Evolutionary conservation across 2,797 vertebrate genomes (phyloP).

Genomic region (Geotrypetes seraphini): DNA sequence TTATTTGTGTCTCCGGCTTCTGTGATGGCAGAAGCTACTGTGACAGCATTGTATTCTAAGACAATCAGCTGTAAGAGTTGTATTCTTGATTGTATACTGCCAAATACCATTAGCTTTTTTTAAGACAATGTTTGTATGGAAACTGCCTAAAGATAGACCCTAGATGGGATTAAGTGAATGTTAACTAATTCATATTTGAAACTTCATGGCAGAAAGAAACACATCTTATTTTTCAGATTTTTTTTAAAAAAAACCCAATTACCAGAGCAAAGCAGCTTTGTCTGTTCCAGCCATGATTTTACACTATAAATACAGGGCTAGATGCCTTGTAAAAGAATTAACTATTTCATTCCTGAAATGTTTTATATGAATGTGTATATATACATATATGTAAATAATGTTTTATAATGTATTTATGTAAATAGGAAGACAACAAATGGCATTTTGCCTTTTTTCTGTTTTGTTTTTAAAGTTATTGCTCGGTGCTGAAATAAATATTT

Average conservation of each 20-base stretch:
- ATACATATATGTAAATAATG: conserved; percentile 72
- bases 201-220: conserved; percentile 41
- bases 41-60: too few species aligned
- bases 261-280: conserved; percentile 54
- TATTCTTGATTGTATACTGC: conserved; percentile 7
- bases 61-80: too few species aligned
- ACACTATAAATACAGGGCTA: conserved; percentile 82
- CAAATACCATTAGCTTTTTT: conserved; percentile 21
- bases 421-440: conserved; percentile 61
- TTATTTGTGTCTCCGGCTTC: too few species aligned
- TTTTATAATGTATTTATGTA: conserved; percentile 83
- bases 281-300: conserved; percentile 59
- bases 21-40: too few species aligned
- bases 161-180: conserved; percentile 34
- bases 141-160: conserved; percentile 48
- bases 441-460: conserved; percentile 39
- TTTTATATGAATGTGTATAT: conserved; percentile 62
- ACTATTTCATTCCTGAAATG: conserved; percentile 65
- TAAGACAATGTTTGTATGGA: conserved; percentile 47
- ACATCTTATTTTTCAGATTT: too few species aligned
- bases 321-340: conserved; percentile 76
- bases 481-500: conserved; percentile 29
- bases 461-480: conserved; percentile 37
- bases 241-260: too few species aligned
- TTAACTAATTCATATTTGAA: conserved; percentile 22